Evolutionary conservation across 2,113 vertebrate species (phyloP).

Genomic region (Dicrurus megarhynchus): DNA sequence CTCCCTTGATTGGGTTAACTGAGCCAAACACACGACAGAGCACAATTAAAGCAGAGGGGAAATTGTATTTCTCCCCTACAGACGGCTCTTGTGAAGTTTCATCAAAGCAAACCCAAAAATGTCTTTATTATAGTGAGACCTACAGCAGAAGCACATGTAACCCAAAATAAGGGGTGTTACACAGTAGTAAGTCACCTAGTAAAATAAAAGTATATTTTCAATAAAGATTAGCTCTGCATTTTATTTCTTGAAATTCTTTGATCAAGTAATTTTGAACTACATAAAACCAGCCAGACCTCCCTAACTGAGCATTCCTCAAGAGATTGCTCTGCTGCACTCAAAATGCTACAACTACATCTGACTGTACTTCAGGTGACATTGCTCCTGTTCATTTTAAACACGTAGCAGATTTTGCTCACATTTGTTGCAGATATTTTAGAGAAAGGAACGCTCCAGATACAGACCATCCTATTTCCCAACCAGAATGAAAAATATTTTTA

Average conservation of each 20-base stretch:
- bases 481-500: not conserved
- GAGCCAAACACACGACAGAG: conserved; percentile 17
- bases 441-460: not conserved
- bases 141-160: conserved; percentile 32
- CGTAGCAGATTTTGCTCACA: accelerated
- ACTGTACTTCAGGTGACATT: not conserved
- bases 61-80: conserved; percentile 43
- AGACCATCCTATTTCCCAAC: not conserved
- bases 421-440: not conserved
- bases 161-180: not conserved
- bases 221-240: conserved; percentile 55
- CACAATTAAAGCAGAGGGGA: conserved; percentile 29
- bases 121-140: conserved; percentile 8
- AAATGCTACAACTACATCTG: not conserved
- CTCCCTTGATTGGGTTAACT: conserved; percentile 29
- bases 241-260: conserved; percentile 52
- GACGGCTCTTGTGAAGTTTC: conserved; percentile 28
- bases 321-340: not conserved
- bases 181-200: conserved; percentile 56
- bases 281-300: conserved; percentile 48
- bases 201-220: conserved; percentile 55
- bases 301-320: not conserved
- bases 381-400: not conserved
- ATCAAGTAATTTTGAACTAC: conserved; percentile 56
- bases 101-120: conserved; percentile 50